phyloP scores from a whole-genome alignment of 2,113 vertebrate genomes.

The Dromiciops gliroides region DNA sequence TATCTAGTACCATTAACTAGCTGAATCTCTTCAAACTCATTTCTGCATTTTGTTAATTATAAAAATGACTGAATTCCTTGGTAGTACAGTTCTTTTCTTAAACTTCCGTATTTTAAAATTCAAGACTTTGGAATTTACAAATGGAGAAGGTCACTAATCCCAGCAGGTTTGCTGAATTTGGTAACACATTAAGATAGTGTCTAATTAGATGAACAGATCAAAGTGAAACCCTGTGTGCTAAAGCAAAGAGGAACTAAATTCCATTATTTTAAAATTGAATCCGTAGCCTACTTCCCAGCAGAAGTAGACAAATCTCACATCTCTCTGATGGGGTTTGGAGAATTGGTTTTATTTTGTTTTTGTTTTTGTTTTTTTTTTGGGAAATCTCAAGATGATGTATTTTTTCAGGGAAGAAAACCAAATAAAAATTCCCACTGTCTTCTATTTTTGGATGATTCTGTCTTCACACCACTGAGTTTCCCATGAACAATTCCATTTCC shows the following conservation, averaged over 20 bases:
- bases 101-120: neutral
- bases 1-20: neutral
- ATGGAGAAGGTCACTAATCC: slow-evolving; percentile 26
- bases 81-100: neutral
- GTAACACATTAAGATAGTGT: slow-evolving; percentile 11
- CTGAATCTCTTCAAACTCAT: neutral
- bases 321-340: neutral
- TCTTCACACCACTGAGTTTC: neutral
- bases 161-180: slow-evolving; percentile 30
- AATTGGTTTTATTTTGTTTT: neutral
- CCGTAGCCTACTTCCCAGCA: neutral
- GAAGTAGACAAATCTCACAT: neutral
- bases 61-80: neutral
- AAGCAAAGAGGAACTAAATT: neutral
- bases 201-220: slow-evolving; percentile 50
- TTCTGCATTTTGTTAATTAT: neutral
- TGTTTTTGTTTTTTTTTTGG: no score
- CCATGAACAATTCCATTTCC: slow-evolving; percentile 6
- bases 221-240: slow-evolving; percentile 45
- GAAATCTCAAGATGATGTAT: neutral
- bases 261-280: neutral
- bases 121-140: slow-evolving; percentile 7
- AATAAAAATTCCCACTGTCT: neutral
- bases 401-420: neutral
- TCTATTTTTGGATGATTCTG: neutral